Evolutionary conservation across 1,140 invertebrate species (phyloP), one percentile per base, ranked within the genome.

Genomic region (Eciton burchellii): DNA sequence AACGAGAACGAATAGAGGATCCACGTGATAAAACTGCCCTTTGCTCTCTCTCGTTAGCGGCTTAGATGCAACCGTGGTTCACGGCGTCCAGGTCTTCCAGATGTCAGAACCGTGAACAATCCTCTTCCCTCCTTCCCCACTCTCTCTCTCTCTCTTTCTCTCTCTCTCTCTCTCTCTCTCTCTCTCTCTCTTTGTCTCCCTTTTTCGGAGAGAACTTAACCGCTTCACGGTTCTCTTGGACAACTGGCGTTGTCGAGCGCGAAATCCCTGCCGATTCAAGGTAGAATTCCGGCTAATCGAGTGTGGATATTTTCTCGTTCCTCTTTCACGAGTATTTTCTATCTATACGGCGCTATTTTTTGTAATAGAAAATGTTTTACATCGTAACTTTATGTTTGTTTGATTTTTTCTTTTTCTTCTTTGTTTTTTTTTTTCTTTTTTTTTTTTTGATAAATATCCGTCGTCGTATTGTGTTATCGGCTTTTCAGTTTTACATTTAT

Each of bases 11-110:
- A 16, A 54, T 43, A 77, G 29, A 71, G 21, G 66, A 47, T 19
- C 52, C 43, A 35, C 26, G 66, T 72, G 56, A 72, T 72, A n/a
- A 41, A 43, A 59, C 35, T 45, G n/a, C 47, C 1, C 65, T 29
- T 35, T 35, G 35, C 35, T 6, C 35, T 35, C n/a, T n/a, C 19
- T 54, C 29, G 59, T 54, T 59, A 43, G 52, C 16, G 49, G 54
- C 49, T 71, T 41, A 74, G 16, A 35, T 52, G 45, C 3, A 29
- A 76, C 26, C n/a, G n/a, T n/a, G n/a, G 21, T 74, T 9, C 45
- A n/a, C n/a, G n/a, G n/a, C 45, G 14, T 60, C 12, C 57, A 5
- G 14, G 12, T 16, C 66, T 77, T 68, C 26, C 16, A 54, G 11
- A n/a, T 14, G 57, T 43, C 24, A 52, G 16, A 54, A 43, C 16